Conservation (phyloP, 2,888 invertebrate species). For the Mesopsocus fuscifrons region DNA sequence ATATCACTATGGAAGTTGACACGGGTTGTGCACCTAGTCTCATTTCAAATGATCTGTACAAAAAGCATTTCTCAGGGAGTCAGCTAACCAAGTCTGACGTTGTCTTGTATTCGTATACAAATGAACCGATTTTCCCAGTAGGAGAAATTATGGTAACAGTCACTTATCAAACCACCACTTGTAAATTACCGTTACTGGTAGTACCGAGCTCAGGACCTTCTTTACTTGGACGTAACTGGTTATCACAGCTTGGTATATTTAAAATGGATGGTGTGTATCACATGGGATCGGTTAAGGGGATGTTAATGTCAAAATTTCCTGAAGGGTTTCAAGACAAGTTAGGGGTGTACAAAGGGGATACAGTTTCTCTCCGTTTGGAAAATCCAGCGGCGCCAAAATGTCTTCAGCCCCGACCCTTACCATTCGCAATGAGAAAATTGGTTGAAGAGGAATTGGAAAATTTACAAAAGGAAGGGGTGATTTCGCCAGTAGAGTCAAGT, state of each 20-base stretch:
- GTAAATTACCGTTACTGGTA: too few species aligned
- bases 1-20: background rate
- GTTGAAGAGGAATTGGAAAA: constrained; percentile 17
- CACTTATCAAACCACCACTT: constrained; percentile 1
- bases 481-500: constrained; percentile 16
- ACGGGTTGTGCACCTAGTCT: background rate
- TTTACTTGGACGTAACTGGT: too few species aligned
- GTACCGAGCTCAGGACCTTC: too few species aligned
- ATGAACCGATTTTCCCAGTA: too few species aligned
- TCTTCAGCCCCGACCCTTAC: constrained; percentile 17
- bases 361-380: constrained; percentile 11
- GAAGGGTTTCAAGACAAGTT: constrained; percentile 11
- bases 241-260: too few species aligned
- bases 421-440: constrained; percentile 16
- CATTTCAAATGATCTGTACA: background rate
- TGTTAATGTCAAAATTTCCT: constrained; percentile 5
- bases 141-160: background rate
- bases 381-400: constrained; percentile 17
- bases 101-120: too few species aligned
- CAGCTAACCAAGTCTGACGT: too few species aligned
- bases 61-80: background rate
- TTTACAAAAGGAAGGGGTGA: constrained; percentile 16
- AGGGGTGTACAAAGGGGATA: constrained; percentile 6
- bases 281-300: too few species aligned
- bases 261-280: constrained; percentile 2